Percentiles rank a stretch among this genome's conserved stretches.
These are phyloP conservation scores for Macropus fuliginosus DNA, from an alignment of 2,797 vertebrate species.

Conservation along the genomic window DNA sequence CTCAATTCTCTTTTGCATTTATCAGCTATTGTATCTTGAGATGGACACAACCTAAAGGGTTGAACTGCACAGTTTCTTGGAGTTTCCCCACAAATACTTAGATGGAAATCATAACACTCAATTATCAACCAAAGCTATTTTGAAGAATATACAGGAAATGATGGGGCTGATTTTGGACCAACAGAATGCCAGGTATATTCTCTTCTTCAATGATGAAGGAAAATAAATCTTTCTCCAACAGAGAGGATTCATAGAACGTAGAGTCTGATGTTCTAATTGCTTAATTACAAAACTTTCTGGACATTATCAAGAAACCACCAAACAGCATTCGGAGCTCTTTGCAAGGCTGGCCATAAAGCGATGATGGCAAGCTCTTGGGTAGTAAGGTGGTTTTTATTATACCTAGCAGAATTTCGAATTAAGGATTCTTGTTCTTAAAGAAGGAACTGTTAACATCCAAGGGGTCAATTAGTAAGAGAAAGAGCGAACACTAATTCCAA, in stretches of 20 bases:
- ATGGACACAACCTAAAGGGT: constrained; percentile 74
- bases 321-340: constrained; percentile 56
- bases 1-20: constrained; percentile 71
- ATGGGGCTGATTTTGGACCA: constrained; percentile 80
- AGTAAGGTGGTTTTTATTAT: constrained; percentile 63
- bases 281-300: constrained; percentile 81
- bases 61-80: constrained; percentile 81
- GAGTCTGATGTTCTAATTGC: constrained; percentile 78
- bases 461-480: constrained; percentile 65
- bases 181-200: constrained; percentile 81
- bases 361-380: constrained; percentile 60
- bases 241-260: constrained; percentile 80
- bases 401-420: constrained; percentile 45
- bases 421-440: constrained; percentile 49
- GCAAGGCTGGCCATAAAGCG: constrained; percentile 69
- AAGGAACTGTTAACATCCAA: constrained; percentile 60
- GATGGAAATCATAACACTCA: constrained; percentile 79
- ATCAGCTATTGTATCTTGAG: constrained; percentile 75
- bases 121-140: constrained; percentile 76
- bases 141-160: constrained; percentile 80
- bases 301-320: constrained; percentile 77
- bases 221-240: constrained; percentile 80
- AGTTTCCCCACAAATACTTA: constrained; percentile 78
- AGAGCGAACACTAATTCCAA: constrained; percentile 36
- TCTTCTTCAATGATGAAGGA: constrained; percentile 76